A percentile compares a stretch with the other conserved stretches of the same genome.
Evolutionary conservation across 2,113 vertebrate genomes (phyloP).

Genomic region (Catharus bicknelli): DNA sequence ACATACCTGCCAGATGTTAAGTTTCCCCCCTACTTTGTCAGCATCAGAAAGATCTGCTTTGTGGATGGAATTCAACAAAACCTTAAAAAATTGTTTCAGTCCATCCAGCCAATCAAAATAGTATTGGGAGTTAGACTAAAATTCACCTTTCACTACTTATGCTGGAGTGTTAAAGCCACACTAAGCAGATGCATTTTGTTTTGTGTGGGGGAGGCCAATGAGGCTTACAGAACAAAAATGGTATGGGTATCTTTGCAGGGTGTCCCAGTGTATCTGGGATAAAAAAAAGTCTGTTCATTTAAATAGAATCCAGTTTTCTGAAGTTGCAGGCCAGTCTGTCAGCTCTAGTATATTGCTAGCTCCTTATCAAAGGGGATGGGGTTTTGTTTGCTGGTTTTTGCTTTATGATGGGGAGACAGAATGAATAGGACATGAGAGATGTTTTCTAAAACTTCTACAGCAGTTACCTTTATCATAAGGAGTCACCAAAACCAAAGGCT

Average conservation of each 20-base stretch:
- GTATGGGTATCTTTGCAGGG: neutral
- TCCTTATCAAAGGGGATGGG: neutral
- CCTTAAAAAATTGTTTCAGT: neutral
- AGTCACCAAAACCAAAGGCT: neutral
- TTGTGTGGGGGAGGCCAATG: neutral
- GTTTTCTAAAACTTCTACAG: neutral
- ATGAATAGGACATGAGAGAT: fast-evolving
- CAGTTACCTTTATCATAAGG: neutral
- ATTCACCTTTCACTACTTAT: neutral
- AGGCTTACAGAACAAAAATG: neutral
- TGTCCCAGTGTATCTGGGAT: neutral
- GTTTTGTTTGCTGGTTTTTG: neutral
- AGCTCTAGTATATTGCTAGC: neutral
- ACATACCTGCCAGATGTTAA: neutral
- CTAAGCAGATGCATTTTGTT: neutral
- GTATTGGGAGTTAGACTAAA: neutral
- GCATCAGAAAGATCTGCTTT: neutral
- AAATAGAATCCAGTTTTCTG: neutral
- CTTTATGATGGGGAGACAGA: neutral
- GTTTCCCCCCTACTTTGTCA: neutral
- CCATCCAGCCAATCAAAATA: neutral
- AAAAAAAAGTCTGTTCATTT: neutral
- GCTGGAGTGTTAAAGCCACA: neutral
- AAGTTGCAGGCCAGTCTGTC: neutral
- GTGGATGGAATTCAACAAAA: neutral